Base-by-base conservation (phyloP, 1,140 invertebrate genomes). In the Camponotus floridanus region DNA sequence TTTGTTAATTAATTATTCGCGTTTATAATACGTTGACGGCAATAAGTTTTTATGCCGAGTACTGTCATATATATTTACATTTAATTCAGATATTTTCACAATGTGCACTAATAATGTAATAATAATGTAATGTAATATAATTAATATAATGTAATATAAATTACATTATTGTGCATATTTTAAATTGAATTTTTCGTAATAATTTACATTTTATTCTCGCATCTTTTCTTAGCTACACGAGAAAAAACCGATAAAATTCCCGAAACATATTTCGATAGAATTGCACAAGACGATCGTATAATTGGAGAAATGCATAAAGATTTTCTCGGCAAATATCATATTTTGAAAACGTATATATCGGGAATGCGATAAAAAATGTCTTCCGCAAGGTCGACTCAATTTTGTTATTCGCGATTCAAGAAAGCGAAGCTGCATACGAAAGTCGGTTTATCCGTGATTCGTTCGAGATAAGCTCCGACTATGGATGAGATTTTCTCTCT, bases 391-490 rank as follows among this genome's bases (percentile, higher is more conserved):
- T n/a, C 31, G 71, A 89, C 76, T 79, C 74, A 83, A 73, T 89
- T 83, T 48, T 45, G 6, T 13, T 51, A 64, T 73, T 57, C 71
- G 13, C n/a, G 74, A 76, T 89, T 81, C 88, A 15, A 21, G 18
- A 65, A 62, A 74, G 61, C 15, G 26, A 13, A 68, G 64, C 68
- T 64, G 73, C 64, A 76, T 33, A 45, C 31, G 51, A 78, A 89
- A 78, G 36, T 83, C 45, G 65, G 71, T 89, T 89, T 74, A 62
- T 68, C 59, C 59, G 55, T 70, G 62, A 51, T 84, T 89, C 57
- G 81, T 45, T 26, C 48, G 33, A 18, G 48, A 36, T 86, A 51
- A 68, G 26, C 55, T n/a, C 42, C 5, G 62, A 61, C 70, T 61
- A 4, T 26, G 21, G 31, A 81, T 76, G 67, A 86, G 26, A 45